A percentile compares a stretch with the other conserved stretches of the same genome.
phyloP scores from a whole-genome alignment of 2,888 invertebrate genomes.

The Cheilosia vulpina region DNA sequence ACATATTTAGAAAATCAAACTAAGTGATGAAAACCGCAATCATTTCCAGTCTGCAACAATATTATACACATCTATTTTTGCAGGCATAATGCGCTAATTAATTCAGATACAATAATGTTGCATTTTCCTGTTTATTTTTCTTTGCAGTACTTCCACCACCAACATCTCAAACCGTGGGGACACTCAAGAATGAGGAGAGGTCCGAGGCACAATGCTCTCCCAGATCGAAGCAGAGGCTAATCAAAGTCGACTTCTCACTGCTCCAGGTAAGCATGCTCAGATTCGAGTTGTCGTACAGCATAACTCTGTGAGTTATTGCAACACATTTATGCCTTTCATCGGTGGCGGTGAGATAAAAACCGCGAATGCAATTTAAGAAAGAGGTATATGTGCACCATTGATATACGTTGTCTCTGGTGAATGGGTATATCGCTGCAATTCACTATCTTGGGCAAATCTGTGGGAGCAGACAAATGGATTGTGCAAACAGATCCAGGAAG shows the following conservation, averaged over 20 bases:
- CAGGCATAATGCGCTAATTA: constrained; percentile 43
- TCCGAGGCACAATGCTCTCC: constrained; percentile 83
- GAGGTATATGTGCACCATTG: constrained; percentile 27
- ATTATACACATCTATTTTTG: neutral
- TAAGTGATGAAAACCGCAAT: constrained; percentile 46
- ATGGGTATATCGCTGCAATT: constrained; percentile 33
- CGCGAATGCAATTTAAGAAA: constrained; percentile 40
- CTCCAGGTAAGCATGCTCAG: constrained; percentile 86
- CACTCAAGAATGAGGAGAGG: constrained; percentile 78
- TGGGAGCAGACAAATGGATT: constrained; percentile 53
- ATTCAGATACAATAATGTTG: constrained; percentile 62
- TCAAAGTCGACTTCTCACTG: constrained; percentile 93
- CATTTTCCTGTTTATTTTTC: constrained; percentile 50
- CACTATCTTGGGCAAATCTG: constrained; percentile 37
- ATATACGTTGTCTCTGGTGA: constrained; percentile 29
- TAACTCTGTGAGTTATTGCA: constrained; percentile 68
- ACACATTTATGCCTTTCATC: constrained; percentile 55
- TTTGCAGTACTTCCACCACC: constrained; percentile 83
- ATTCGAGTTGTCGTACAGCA: constrained; percentile 45
- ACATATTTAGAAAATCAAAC: constrained; percentile 15
- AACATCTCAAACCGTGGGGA: constrained; percentile 77
- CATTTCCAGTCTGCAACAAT: constrained; percentile 7
- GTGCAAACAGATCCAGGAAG: constrained; percentile 67
- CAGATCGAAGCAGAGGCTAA: constrained; percentile 86
- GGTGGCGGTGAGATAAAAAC: constrained; percentile 60